These are phyloP conservation scores for Armadillidium nasatum DNA, from an alignment of 1,140 invertebrate species.

Conservation along the genomic window DNA sequence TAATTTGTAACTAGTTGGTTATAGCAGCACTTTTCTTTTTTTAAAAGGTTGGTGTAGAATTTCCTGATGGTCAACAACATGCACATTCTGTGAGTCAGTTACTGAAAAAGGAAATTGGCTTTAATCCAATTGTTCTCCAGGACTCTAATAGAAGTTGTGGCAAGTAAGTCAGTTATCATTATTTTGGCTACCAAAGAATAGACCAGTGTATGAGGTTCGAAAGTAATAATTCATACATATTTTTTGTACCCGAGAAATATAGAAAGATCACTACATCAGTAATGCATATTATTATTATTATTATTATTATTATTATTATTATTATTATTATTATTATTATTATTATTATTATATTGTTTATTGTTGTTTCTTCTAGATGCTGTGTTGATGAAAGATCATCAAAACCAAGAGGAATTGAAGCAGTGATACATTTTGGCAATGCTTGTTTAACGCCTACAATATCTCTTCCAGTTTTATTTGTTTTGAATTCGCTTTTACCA, in stretches of 20 bases:
- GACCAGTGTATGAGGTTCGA: background rate
- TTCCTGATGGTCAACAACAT: background rate
- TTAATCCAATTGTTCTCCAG: background rate
- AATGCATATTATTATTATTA: no score
- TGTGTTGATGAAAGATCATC: background rate
- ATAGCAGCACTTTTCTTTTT: no score
- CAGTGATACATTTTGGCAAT: slow-evolving; percentile 13
- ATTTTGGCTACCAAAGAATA: background rate
- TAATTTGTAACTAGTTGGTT: no score
- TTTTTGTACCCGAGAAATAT: background rate
- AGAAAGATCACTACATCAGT: background rate
- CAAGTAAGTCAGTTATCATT: background rate
- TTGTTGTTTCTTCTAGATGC: background rate
- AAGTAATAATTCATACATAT: background rate
- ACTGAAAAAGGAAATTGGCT: background rate
- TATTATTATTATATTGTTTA: background rate
- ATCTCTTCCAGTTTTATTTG: background rate
- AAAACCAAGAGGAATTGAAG: background rate
- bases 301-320: background rate
- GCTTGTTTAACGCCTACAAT: slow-evolving; percentile 7
- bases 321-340: background rate
- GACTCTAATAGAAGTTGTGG: background rate
- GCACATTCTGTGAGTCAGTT: background rate
- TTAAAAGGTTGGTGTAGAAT: background rate
- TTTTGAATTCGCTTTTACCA: background rate